phyloP scores from a whole-genome alignment of 2,888 invertebrate genomes.

The Ptychoptera albimana region DNA sequence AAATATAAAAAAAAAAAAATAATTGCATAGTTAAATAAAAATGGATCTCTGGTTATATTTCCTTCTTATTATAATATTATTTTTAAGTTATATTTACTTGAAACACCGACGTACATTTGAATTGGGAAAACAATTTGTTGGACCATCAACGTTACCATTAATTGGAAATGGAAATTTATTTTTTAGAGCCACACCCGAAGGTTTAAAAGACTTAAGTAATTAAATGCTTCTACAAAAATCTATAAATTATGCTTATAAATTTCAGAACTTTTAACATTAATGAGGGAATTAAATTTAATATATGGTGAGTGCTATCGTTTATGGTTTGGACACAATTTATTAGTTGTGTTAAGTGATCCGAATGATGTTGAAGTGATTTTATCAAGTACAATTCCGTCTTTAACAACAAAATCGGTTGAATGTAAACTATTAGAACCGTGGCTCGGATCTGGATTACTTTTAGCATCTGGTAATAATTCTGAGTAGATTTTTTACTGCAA shows the following conservation, averaged over 20 bases:
- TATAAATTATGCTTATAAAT: background rate
- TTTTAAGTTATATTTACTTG: too few relatives aligned
- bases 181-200: conserved; percentile 29
- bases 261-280: conserved; percentile 15
- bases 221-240: background rate
- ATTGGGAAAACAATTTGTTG: conserved; percentile 2
- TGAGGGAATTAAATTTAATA: conserved; percentile 23
- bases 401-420: conserved; percentile 37
- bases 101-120: too few relatives aligned
- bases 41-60: too few relatives aligned
- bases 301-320: conserved; percentile 20
- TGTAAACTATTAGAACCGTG: conserved; percentile 34
- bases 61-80: too few relatives aligned
- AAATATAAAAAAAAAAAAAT: too few relatives aligned
- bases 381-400: conserved; percentile 8
- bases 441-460: conserved; percentile 39
- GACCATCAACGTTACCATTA: conserved; percentile 31
- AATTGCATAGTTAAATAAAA: too few relatives aligned
- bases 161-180: conserved; percentile 34
- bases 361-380: conserved; percentile 19
- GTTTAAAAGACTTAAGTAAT: conserved; percentile 15
- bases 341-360: conserved; percentile 20
- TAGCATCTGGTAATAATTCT: conserved; percentile 24
- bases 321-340: conserved; percentile 13
- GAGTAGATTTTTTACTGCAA: too few relatives aligned